A percentile compares a stretch with the other conserved stretches of the same genome.
phyloP scores from a whole-genome alignment of 2,797 vertebrate species.

The Aldrovandia affinis region DNA sequence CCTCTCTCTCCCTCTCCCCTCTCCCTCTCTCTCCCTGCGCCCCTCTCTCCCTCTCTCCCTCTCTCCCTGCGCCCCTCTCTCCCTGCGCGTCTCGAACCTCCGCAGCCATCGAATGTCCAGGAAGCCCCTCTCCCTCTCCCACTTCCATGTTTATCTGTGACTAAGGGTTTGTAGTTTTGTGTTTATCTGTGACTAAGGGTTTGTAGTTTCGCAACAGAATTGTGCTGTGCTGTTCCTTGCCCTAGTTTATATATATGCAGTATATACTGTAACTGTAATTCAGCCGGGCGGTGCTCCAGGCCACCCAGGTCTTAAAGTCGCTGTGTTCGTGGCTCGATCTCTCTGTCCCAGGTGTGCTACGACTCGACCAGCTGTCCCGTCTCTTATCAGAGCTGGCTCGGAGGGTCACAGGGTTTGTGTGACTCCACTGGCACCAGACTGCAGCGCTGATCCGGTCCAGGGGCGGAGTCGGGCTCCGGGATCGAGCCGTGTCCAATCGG shows the following conservation, averaged over 20 bases:
- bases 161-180: constrained; percentile 8
- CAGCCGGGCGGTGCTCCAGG: not conserved
- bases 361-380: not conserved
- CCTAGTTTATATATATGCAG: not conserved
- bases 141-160: not conserved
- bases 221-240: not conserved
- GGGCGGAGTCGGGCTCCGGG: too few species aligned
- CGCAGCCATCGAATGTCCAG: too few species aligned
- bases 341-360: not conserved
- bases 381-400: not conserved
- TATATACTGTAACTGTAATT: not conserved
- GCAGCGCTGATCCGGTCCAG: not conserved
- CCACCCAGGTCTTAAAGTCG: constrained; percentile 7
- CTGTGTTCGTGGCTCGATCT: not conserved
- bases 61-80: constrained; percentile 4
- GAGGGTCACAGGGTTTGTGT: not conserved
- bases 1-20: constrained; percentile 30
- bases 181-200: not conserved
- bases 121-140: not conserved
- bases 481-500: too few species aligned
- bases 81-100: not conserved
- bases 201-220: not conserved
- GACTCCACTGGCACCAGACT: not conserved
- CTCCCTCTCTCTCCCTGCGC: not conserved
- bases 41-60: constrained; percentile 20